These are phyloP conservation scores for Myiozetetes cayanensis DNA, from an alignment of 2,113 vertebrate species.

Conservation along the genomic window DNA sequence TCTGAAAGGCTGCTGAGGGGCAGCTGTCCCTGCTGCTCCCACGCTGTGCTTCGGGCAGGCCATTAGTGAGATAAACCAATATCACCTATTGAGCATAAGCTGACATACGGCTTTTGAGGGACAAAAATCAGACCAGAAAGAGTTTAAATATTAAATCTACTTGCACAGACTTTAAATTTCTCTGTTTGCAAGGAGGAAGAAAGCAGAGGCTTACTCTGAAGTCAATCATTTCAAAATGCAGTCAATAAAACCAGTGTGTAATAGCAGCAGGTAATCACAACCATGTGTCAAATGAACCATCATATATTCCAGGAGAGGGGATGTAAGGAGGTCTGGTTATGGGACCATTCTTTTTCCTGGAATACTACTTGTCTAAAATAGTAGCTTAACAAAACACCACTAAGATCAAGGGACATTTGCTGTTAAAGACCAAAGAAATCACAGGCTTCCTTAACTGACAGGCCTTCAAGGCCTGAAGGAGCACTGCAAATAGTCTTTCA, in stretches of 20 bases:
- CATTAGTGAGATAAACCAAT: neutral
- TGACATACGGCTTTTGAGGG: neutral
- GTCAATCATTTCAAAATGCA: conserved; percentile 3
- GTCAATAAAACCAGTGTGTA: neutral
- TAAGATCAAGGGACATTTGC: neutral
- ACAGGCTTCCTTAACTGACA: neutral
- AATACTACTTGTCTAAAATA: neutral
- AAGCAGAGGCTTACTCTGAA: neutral
- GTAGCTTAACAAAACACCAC: conserved; percentile 2
- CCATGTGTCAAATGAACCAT: neutral
- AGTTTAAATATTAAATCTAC: neutral
- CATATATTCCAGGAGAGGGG: conserved; percentile 7
- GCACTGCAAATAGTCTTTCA: neutral
- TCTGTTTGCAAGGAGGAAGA: neutral
- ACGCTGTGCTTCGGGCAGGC: neutral
- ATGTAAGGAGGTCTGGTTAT: neutral
- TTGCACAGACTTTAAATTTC: neutral
- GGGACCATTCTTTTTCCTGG: conserved; percentile 11
- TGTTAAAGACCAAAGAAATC: neutral
- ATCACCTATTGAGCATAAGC: neutral
- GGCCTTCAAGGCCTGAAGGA: neutral
- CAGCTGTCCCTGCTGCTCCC: neutral
- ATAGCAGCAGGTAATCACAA: conserved; percentile 13
- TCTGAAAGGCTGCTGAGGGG: neutral
- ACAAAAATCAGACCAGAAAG: neutral